Conservation (phyloP, 2,113 vertebrate genomes). For the Panurus biarmicus region DNA sequence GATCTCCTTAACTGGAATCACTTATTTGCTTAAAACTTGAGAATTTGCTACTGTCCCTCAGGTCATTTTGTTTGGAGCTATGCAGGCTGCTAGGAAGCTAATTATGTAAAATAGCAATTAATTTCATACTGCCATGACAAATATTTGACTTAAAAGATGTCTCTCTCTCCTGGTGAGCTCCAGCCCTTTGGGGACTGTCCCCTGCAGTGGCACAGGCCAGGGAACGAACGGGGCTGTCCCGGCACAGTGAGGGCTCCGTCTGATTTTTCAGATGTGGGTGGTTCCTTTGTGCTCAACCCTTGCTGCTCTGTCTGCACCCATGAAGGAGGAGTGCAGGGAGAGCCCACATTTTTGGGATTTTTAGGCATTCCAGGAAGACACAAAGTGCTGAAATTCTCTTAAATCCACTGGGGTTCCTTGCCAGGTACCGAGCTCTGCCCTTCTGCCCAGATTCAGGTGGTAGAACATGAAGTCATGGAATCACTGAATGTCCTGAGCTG, state of each 20-base stretch:
- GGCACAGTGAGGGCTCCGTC: not conserved
- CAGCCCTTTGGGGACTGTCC: not conserved
- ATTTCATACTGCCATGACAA: not conserved
- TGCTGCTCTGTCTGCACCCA: not conserved
- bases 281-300: not conserved
- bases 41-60: slow-evolving; percentile 5
- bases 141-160: slow-evolving; percentile 19
- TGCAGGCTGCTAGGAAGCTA: not conserved
- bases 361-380: not conserved
- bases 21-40: not conserved
- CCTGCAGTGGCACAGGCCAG: not conserved
- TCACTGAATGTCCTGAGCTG: not conserved
- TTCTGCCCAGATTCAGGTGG: not conserved
- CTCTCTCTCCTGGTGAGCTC: not conserved
- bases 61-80: slow-evolving; percentile 28
- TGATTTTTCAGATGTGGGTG: not conserved
- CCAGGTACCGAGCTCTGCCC: not conserved
- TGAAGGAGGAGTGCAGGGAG: not conserved
- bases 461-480: not conserved
- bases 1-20: slow-evolving; percentile 34
- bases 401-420: not conserved
- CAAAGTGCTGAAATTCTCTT: not conserved
- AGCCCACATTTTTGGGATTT: not conserved
- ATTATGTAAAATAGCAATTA: slow-evolving; percentile 50
- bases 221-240: not conserved